These are phyloP conservation scores for Lasius platythorax DNA, from an alignment of 2,888 invertebrate species.

Conservation along the genomic window DNA sequence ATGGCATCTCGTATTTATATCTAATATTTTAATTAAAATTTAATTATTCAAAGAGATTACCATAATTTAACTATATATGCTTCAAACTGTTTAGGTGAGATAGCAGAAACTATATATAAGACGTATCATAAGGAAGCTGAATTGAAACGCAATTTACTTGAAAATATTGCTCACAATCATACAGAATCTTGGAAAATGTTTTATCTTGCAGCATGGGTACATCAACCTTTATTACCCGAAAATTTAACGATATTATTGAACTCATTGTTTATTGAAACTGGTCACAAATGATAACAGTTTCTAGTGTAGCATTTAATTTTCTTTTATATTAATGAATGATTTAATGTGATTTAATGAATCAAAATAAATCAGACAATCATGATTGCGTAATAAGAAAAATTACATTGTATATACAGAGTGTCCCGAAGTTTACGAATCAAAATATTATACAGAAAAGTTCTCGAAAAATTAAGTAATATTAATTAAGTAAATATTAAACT, in stretches of 20 bases:
- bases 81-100: constrained; percentile 67
- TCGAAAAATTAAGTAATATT: neutral
- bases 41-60: neutral
- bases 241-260: constrained; percentile 75
- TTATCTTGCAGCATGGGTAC: constrained; percentile 85
- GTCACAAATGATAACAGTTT: constrained; percentile 72
- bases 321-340: neutral
- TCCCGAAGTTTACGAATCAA: neutral
- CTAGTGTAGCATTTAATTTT: neutral
- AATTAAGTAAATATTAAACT: neutral
- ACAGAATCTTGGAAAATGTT: constrained; percentile 84
- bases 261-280: constrained; percentile 81
- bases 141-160: constrained; percentile 82
- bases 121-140: constrained; percentile 83
- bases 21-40: constrained; percentile 25
- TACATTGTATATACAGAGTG: neutral
- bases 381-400: neutral
- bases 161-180: constrained; percentile 84
- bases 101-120: constrained; percentile 73
- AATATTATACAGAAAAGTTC: neutral
- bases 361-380: neutral
- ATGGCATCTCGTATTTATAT: neutral
- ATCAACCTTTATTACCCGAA: constrained; percentile 84
- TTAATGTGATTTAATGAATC: neutral
- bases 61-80: constrained; percentile 16